A percentile compares a stretch with the other conserved stretches of the same genome.
Evolutionary conservation across 35 echinoderm and acorn worm species (phyloP).

Genomic region (Heliocidaris erythrogramma): DNA sequence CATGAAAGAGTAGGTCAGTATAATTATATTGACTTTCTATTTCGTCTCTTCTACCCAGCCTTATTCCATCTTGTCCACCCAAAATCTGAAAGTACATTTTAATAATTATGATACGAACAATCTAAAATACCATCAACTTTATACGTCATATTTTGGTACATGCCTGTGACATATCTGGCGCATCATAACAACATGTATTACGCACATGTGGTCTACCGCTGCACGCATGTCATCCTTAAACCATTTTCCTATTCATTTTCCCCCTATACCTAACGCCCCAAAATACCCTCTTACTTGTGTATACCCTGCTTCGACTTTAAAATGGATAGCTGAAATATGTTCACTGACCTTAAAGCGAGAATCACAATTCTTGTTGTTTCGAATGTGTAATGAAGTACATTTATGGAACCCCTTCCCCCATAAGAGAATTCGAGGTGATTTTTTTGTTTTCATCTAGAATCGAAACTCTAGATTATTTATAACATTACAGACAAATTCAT

Average conservation of each 20-base stretch:
- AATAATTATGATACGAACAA: too few species aligned
- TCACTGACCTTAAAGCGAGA: neutral
- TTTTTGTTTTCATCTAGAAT: too few species aligned
- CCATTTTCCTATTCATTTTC: neutral
- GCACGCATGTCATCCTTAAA: neutral
- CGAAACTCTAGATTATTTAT: too few species aligned
- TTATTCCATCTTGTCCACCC: too few species aligned
- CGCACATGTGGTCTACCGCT: neutral
- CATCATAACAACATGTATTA: neutral
- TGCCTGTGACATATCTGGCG: too few species aligned
- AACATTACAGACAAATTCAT: too few species aligned
- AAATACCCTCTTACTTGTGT: neutral
- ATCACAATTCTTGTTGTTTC: neutral
- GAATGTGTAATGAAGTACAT: neutral
- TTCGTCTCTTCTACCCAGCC: too few species aligned
- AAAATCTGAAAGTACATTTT: too few species aligned
- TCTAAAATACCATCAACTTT: too few species aligned
- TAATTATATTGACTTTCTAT: too few species aligned
- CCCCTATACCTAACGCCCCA: neutral
- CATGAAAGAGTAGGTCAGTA: too few species aligned
- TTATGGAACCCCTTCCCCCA: neutral
- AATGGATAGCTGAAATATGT: slow-evolving; percentile 3
- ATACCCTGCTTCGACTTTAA: neutral
- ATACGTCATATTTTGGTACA: too few species aligned
- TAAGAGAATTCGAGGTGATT: neutral